A percentile compares a stretch with the other conserved stretches of the same genome.
Conservation (phyloP, 2,113 vertebrate genomes). For the Acanthisitta chloris region DNA sequence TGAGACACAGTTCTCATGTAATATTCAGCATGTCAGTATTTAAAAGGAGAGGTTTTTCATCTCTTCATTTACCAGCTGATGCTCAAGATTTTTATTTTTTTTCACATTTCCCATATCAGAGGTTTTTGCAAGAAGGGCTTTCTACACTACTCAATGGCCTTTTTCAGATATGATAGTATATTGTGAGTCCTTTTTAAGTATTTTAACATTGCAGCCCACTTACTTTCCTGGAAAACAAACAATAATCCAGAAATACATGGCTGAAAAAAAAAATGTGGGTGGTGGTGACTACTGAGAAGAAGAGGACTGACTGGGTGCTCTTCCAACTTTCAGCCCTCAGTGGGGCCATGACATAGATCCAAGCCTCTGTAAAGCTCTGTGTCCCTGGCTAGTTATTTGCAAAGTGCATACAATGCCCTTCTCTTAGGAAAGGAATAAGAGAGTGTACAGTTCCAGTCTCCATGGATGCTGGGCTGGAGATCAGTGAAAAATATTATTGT, state of each 20-base stretch:
- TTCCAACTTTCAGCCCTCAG: background rate
- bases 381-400: background rate
- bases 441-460: background rate
- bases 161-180: background rate
- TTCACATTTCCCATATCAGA: background rate
- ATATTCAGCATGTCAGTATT: background rate
- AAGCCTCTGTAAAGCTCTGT: background rate
- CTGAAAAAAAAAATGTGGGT: background rate
- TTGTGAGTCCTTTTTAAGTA: background rate
- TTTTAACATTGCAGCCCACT: background rate
- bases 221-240: background rate
- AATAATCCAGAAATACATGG: background rate
- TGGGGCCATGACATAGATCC: background rate
- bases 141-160: background rate
- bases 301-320: background rate
- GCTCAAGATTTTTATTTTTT: background rate
- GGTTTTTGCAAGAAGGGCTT: background rate
- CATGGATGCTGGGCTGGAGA: background rate
- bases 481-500: background rate
- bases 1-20: background rate
- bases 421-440: background rate
- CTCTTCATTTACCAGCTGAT: background rate
- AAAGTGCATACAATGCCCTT: background rate
- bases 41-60: background rate
- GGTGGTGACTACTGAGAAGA: background rate